These are phyloP conservation scores for Acyrthosiphon pisum DNA, from an alignment of 1,140 invertebrate species.

Conservation along the genomic window DNA sequence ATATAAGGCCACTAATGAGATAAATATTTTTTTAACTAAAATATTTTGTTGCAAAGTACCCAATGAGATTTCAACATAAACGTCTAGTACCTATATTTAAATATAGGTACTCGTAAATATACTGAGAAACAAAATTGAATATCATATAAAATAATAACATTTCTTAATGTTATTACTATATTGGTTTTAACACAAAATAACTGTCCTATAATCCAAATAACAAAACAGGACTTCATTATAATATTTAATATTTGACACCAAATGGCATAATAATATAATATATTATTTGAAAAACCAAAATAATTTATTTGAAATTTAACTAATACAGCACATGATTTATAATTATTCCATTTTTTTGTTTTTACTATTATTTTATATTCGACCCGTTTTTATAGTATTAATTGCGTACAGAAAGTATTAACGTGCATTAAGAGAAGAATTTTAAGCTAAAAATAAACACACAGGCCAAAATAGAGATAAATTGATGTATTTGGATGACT, in stretches of 20 bases:
- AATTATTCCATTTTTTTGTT: background rate
- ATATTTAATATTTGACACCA: background rate
- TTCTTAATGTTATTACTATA: background rate
- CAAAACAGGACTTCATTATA: background rate
- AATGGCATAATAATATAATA: background rate
- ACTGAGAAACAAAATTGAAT: background rate
- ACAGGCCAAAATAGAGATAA: constrained; percentile 57
- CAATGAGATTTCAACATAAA: background rate
- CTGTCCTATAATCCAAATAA: background rate
- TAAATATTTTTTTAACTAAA: background rate
- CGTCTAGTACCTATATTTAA: background rate
- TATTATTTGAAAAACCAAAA: background rate
- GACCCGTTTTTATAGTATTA: background rate
- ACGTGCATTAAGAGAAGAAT: constrained; percentile 55
- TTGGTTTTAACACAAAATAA: background rate
- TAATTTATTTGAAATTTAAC: background rate
- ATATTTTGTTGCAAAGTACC: background rate
- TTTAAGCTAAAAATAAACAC: constrained; percentile 57
- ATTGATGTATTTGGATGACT: constrained; percentile 56
- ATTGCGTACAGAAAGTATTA: constrained; percentile 51
- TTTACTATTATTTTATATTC: background rate
- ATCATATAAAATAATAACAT: background rate
- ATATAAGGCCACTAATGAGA: background rate
- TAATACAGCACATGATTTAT: background rate
- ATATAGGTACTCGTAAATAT: background rate